Evolutionary conservation across 2,888 invertebrate species (phyloP).

Genomic region (Melanargia galathea): DNA sequence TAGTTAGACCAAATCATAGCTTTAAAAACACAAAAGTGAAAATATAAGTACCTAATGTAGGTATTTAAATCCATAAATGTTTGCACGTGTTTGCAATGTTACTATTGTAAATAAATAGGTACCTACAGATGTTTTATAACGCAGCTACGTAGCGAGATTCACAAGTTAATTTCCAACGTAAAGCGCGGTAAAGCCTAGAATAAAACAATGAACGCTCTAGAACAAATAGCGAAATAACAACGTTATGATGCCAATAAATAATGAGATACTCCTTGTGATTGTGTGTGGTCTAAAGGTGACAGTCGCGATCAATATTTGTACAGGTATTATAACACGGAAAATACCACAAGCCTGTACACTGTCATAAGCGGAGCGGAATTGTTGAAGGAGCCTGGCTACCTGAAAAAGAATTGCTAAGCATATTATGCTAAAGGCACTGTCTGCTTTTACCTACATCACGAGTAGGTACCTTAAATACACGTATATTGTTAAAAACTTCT

Average conservation of each 20-base stretch:
- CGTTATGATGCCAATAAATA: slow-evolving; percentile 44
- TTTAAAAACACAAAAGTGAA: too few species aligned
- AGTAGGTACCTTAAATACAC: too few species aligned
- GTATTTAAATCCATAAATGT: too few species aligned
- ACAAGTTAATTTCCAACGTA: slow-evolving; percentile 12
- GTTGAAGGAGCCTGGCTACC: not conserved
- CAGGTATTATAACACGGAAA: slow-evolving; percentile 56
- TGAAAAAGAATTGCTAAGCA: too few species aligned
- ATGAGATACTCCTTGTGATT: slow-evolving; percentile 46
- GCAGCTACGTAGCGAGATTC: slow-evolving; percentile 17
- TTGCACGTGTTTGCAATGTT: too few species aligned
- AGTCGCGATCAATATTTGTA: slow-evolving; percentile 64
- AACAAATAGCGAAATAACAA: slow-evolving; percentile 32
- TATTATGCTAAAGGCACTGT: too few species aligned
- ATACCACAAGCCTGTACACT: slow-evolving; percentile 43
- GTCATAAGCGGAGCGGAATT: slow-evolving; percentile 48
- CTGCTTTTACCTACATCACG: too few species aligned
- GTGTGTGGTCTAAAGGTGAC: slow-evolving; percentile 72
- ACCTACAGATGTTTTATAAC: slow-evolving; percentile 9
- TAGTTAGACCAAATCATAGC: too few species aligned
- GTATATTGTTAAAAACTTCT: too few species aligned
- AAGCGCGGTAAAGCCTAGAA: slow-evolving; percentile 10
- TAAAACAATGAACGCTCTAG: slow-evolving; percentile 23
- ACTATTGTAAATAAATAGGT: not conserved
- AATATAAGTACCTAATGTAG: too few species aligned